These are phyloP conservation scores for Heterotis niloticus DNA, from an alignment of 2,113 vertebrate species.

Conservation along the genomic window DNA sequence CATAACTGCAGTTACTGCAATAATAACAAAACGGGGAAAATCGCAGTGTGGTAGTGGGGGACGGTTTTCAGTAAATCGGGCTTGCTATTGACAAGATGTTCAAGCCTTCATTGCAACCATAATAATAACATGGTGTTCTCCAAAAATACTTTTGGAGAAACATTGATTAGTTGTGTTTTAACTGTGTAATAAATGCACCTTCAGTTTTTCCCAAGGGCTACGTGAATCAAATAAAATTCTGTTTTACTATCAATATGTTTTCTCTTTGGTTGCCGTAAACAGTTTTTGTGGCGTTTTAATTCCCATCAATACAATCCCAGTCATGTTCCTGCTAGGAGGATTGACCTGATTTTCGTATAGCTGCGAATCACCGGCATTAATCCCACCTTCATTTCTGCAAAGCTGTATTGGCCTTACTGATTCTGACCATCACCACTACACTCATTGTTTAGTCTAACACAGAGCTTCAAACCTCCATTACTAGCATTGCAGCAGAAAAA, in stretches of 20 bases:
- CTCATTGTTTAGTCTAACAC: conserved; percentile 12
- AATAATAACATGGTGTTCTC: too few species aligned
- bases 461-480: neutral
- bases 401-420: conserved; percentile 41
- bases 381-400: conserved; percentile 53
- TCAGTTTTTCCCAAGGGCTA: too few species aligned
- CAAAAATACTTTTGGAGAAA: too few species aligned
- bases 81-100: neutral
- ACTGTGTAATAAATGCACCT: neutral
- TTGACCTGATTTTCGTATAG: conserved; percentile 62
- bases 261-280: conserved; percentile 17
- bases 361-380: conserved; percentile 42
- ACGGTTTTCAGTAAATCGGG: neutral
- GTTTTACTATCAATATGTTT: neutral
- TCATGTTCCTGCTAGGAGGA: conserved; percentile 50
- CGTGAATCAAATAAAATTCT: too few species aligned
- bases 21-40: neutral
- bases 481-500: neutral
- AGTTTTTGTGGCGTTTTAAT: conserved; percentile 50
- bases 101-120: too few species aligned
- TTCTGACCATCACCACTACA: conserved; percentile 28
- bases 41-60: neutral
- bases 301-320: conserved; percentile 47
- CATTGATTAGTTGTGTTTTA: too few species aligned
- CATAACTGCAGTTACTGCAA: neutral